Evolutionary conservation across 2,113 vertebrate species (phyloP), one percentile per base, ranked within the genome.

Genomic region (Coptodon bakossiorum): DNA sequence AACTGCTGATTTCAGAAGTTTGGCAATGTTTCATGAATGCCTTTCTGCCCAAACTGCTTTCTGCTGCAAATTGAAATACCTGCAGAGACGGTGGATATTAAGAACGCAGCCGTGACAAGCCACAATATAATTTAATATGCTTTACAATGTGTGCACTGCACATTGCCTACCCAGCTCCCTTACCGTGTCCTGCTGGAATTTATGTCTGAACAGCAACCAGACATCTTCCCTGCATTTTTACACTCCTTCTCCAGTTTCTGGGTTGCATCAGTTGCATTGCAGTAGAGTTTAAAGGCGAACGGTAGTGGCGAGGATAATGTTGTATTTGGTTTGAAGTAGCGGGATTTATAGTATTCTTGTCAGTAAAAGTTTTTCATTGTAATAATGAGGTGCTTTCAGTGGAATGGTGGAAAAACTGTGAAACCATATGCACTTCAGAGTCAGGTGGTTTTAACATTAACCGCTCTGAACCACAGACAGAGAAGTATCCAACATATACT

Each of bases 1-100:
- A 76, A 83, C 81, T 89, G 81, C 85, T 85, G 82, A 90, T 91
- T 89, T 88, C 9, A 86, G 19, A 4, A 7, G 27, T 63, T 85
- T 61, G 81, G 48, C 80, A 57, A 81, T 89, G 56, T 84, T 82
- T 82, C 66, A 73, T 85, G 53, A 89, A 92, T 88, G 85, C 57
- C 73, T 66, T 53, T 88, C 45, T 85, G 34, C 81, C 86, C 8
- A 56, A 22, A 31, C 66, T 54, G 52, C 71, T 84, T 8, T 83
- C 29, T 73, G 53, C 50, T 66, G 57, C 85, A 83, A 89, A 85
- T 53, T 76, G 36, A 86, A 85, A 86, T 63, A 86, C 71, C 38
- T 86, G 56, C 78, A 86, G 36, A 79, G 27, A 52, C 7, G 3
- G 9, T 38, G 22, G 73, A 90, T 50, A 85, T 85, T 88, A 53